Conservation (phyloP, 2,113 vertebrate genomes). For the Prunella himalayana region DNA sequence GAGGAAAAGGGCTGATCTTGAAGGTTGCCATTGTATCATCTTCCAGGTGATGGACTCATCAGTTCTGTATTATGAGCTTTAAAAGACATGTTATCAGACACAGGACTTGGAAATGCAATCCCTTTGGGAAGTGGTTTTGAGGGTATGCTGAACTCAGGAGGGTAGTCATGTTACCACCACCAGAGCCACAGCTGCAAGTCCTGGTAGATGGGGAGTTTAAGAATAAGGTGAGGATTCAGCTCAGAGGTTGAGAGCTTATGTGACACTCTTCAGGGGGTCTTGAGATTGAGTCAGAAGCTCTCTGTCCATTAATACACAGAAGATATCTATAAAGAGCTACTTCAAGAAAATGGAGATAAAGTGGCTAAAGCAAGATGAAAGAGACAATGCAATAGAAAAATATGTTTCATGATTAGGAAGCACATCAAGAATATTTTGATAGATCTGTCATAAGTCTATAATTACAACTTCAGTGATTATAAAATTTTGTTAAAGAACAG, state of each 20-base stretch:
- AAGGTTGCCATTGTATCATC: neutral
- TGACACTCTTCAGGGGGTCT: neutral
- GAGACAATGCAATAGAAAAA: neutral
- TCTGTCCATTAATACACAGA: neutral
- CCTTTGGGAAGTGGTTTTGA: neutral
- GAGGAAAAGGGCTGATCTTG: neutral
- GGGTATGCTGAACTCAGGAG: neutral
- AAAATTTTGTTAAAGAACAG: neutral
- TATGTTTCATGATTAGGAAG: neutral
- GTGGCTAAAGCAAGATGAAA: neutral
- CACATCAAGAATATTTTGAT: neutral
- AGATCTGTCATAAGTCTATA: neutral
- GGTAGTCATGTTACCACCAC: neutral
- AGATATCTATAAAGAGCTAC: neutral
- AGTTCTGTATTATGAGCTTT: neutral
- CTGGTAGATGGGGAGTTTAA: neutral
- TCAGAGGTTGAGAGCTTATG: neutral
- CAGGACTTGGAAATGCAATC: neutral
- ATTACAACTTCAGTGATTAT: neutral
- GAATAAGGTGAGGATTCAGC: neutral
- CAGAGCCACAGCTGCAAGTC: neutral
- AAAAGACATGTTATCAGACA: neutral
- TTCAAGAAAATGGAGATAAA: neutral
- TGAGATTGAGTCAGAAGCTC: neutral
- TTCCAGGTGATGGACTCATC: neutral